These are phyloP conservation scores for Tetrapedia diversipes DNA, from an alignment of 2,888 invertebrate species.

Conservation along the genomic window DNA sequence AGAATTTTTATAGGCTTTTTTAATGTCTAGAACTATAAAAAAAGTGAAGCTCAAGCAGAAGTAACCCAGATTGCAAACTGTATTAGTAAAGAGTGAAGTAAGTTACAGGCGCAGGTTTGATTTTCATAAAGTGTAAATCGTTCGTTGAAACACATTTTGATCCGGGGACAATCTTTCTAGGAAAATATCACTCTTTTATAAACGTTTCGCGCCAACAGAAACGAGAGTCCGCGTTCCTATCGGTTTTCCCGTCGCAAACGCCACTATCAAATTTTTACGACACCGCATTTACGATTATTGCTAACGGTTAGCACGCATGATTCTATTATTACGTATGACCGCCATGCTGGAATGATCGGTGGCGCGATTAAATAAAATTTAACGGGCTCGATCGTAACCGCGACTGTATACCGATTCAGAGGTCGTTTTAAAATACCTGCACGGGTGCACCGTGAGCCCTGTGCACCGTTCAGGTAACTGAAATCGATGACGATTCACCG, in stretches of 20 bases:
- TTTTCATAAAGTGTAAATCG: too few species aligned
- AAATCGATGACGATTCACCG: constrained; percentile 36
- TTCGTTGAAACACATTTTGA: too few species aligned
- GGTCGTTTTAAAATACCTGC: constrained; percentile 28
- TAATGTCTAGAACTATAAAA: too few species aligned
- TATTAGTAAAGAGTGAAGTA: too few species aligned
- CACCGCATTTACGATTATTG: constrained; percentile 19
- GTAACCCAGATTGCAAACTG: too few species aligned
- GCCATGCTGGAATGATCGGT: constrained; percentile 23
- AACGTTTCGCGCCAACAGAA: not conserved
- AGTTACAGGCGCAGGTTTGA: too few species aligned
- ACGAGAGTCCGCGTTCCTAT: not conserved
- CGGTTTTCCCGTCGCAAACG: not conserved
- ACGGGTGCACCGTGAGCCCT: not conserved
- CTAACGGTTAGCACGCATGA: constrained; percentile 22
- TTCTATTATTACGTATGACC: constrained; percentile 30
- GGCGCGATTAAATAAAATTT: constrained; percentile 51
- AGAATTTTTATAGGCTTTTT: too few species aligned
- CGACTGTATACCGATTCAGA: constrained; percentile 20
- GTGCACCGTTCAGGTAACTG: constrained; percentile 34
- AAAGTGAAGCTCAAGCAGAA: too few species aligned
- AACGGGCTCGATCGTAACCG: constrained; percentile 39
- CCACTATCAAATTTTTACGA: constrained; percentile 33
- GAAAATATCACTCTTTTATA: too few species aligned
- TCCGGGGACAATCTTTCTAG: too few species aligned